Evolutionary conservation across 2,888 invertebrate species (phyloP).

Genomic region (Oxytorus armatus): DNA sequence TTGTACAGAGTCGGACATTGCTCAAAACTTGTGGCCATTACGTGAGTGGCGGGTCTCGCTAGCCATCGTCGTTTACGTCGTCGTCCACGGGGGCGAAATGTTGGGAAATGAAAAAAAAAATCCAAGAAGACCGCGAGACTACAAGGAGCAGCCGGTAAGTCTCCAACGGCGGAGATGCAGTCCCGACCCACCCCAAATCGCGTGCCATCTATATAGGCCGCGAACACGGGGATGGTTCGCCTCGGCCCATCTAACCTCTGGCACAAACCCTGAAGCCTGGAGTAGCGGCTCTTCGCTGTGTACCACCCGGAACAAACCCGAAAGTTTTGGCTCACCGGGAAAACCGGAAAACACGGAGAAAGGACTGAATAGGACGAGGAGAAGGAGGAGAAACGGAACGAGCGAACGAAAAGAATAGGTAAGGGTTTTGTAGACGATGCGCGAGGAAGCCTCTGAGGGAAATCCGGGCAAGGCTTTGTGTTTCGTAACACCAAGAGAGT

Average conservation of each 20-base stretch:
- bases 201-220: slow-evolving; percentile 42
- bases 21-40: slow-evolving; percentile 78
- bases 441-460: slow-evolving; percentile 70
- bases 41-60: slow-evolving; percentile 71
- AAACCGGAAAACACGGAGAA: slow-evolving; percentile 38
- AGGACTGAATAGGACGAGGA: no score
- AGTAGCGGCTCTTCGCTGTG: slow-evolving; percentile 24
- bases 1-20: slow-evolving; percentile 71
- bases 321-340: slow-evolving; percentile 65
- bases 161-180: slow-evolving; percentile 22
- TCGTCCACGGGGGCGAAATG: slow-evolving; percentile 51
- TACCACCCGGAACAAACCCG: slow-evolving; percentile 60
- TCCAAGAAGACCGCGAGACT: slow-evolving; percentile 28
- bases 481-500: slow-evolving; percentile 42
- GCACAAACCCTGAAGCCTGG: slow-evolving; percentile 42
- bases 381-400: slow-evolving; percentile 29
- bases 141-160: slow-evolving; percentile 45
- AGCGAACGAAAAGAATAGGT: slow-evolving; percentile 36
- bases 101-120: slow-evolving; percentile 60
- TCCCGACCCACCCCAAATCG: slow-evolving; percentile 31
- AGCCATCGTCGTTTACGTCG: slow-evolving; percentile 59
- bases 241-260: slow-evolving; percentile 44
- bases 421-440: slow-evolving; percentile 47
- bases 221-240: slow-evolving; percentile 14
- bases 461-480: slow-evolving; percentile 69